Evolutionary conservation across 2,113 vertebrate species (phyloP).

Genomic region (Rhinoderma darwinii): DNA sequence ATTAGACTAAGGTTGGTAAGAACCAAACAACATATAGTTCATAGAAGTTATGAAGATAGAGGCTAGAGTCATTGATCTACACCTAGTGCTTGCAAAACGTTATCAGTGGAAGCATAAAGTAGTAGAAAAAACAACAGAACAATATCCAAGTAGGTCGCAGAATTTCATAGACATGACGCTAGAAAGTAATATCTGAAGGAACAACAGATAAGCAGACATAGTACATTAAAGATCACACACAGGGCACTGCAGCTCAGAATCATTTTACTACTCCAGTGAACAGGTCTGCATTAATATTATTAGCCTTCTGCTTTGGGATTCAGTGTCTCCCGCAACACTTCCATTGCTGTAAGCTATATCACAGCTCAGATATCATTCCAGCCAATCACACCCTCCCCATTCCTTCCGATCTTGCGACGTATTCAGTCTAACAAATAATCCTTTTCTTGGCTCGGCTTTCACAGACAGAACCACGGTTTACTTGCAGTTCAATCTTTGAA

Average conservation of each 20-base stretch:
- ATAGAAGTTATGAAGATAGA: neutral
- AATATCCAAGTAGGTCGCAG: neutral
- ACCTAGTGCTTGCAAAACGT: neutral
- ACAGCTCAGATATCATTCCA: constrained; percentile 3
- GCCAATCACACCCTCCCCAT: neutral
- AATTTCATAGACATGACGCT: neutral
- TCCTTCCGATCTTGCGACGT: neutral
- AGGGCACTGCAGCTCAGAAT: neutral
- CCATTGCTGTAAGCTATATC: constrained; percentile 4
- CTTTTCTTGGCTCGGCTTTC: neutral
- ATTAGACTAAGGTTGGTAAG: neutral
- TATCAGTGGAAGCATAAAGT: neutral
- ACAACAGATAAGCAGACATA: neutral
- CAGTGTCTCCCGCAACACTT: neutral
- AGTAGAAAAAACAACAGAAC: neutral
- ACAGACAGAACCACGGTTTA: neutral
- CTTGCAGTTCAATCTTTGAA: neutral
- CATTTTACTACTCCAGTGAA: neutral
- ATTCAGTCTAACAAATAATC: neutral
- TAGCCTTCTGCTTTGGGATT: constrained; percentile 21
- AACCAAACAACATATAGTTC: neutral
- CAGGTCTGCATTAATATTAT: constrained; percentile 7
- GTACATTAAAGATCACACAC: neutral
- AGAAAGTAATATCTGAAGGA: neutral
- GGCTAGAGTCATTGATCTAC: neutral